These are phyloP conservation scores for Aethes cnicana DNA, from an alignment of 2,888 invertebrate species.

Conservation along the genomic window DNA sequence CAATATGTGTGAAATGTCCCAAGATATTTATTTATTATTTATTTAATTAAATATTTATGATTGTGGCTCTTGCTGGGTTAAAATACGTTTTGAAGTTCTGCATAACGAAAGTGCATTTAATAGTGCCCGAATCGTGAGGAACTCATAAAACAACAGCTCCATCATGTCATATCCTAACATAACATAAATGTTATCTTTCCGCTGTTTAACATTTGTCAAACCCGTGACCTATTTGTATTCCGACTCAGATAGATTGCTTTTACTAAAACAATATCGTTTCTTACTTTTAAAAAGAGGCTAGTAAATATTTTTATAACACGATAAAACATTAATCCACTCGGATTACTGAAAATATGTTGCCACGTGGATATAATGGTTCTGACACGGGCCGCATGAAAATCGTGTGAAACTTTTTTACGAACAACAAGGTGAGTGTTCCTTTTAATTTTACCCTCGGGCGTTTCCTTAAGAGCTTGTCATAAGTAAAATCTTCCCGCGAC, in stretches of 20 bases:
- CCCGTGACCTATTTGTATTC: not conserved
- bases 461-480: conserved; percentile 20
- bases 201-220: not conserved
- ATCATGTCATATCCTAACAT: not conserved
- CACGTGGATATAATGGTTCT: conserved; percentile 4
- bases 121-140: no score
- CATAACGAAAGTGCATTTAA: no score
- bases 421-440: conserved; percentile 24
- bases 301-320: not conserved
- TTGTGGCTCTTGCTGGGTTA: not conserved
- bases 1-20: no score
- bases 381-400: conserved; percentile 15
- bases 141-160: not conserved
- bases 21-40: no score
- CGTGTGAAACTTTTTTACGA: conserved; percentile 19
- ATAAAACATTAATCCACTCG: conserved; percentile 9
- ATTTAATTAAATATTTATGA: conserved; percentile 19
- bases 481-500: conserved; percentile 16
- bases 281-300: not conserved
- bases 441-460: conserved; percentile 19
- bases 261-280: conserved; percentile 1
- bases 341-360: conserved; percentile 8
- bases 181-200: not conserved
- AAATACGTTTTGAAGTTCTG: not conserved
- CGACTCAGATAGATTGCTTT: not conserved